These are phyloP conservation scores for Syngnathoides biaculeatus DNA, from an alignment of 2,113 vertebrate genomes.

Conservation along the genomic window DNA sequence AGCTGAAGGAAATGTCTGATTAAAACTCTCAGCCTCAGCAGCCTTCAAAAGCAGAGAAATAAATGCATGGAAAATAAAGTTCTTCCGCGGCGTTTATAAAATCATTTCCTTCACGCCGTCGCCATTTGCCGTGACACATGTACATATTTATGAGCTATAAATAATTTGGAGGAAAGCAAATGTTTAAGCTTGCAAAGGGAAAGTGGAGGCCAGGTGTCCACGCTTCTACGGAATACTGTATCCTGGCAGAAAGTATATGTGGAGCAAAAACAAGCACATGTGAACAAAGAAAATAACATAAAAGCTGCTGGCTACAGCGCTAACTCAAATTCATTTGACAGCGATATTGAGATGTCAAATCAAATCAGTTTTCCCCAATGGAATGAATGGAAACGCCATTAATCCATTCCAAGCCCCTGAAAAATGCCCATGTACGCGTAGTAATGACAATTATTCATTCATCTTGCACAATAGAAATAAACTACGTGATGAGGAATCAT, in stretches of 20 bases:
- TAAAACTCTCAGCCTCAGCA: conserved; percentile 47
- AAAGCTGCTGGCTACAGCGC: too few species aligned
- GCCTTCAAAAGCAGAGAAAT: conserved; percentile 47
- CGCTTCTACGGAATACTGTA: background rate
- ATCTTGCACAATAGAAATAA: too few species aligned
- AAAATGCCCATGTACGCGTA: too few species aligned
- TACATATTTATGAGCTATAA: conserved; percentile 65
- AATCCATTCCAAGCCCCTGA: too few species aligned
- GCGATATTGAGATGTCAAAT: too few species aligned
- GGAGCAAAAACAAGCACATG: background rate
- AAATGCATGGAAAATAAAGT: conserved; percentile 45
- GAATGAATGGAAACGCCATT: too few species aligned
- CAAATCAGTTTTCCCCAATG: too few species aligned
- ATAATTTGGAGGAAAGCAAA: conserved; percentile 47
- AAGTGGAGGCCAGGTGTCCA: conserved; percentile 41
- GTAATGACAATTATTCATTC: too few species aligned
- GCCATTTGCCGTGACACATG: conserved; percentile 49
- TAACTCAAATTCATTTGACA: too few species aligned
- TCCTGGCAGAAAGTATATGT: background rate
- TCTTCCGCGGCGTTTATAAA: conserved; percentile 19
- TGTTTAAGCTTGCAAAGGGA: conserved; percentile 36
- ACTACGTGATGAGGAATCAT: too few species aligned
- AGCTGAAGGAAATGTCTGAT: conserved; percentile 57
- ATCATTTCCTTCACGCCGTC: conserved; percentile 40
- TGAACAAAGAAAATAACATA: background rate